Evolutionary conservation across 2,797 vertebrate species (phyloP).

Genomic region (Semaprochilodus insignis): DNA sequence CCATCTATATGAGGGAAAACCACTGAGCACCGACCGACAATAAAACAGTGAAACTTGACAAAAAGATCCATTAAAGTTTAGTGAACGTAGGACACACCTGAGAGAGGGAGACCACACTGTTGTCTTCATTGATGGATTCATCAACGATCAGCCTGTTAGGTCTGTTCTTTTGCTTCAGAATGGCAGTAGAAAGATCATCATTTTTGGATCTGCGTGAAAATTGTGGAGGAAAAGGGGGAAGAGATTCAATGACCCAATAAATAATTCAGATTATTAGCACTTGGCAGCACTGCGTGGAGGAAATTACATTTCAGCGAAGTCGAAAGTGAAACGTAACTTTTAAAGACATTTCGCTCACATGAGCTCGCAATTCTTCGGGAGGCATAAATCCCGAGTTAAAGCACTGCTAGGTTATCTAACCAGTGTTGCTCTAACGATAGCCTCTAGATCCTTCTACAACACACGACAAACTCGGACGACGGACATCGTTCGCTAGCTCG

Average conservation of each 20-base stretch:
- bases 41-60: neutral
- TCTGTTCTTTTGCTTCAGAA: slow-evolving; percentile 98
- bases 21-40: neutral
- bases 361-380: neutral
- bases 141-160: slow-evolving; percentile 98
- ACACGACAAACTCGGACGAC: neutral
- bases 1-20: neutral
- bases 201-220: slow-evolving; percentile 87
- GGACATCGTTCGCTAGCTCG: neutral
- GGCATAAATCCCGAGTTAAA: neutral
- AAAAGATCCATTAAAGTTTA: neutral
- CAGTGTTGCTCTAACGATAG: slow-evolving; percentile 21
- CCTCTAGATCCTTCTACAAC: slow-evolving; percentile 35
- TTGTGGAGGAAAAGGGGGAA: slow-evolving; percentile 14
- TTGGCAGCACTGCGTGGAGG: neutral
- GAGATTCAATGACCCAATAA: neutral
- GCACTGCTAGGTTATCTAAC: neutral
- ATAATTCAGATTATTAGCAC: neutral
- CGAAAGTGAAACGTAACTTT: slow-evolving; percentile 28
- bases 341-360: neutral
- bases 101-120: slow-evolving; percentile 96
- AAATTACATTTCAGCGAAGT: slow-evolving; percentile 6
- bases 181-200: slow-evolving; percentile 97
- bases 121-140: slow-evolving; percentile 99
- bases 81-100: slow-evolving; percentile 79